Evolutionary conservation across 2,888 invertebrate genomes (phyloP).

Genomic region (Anoncus sp.): DNA sequence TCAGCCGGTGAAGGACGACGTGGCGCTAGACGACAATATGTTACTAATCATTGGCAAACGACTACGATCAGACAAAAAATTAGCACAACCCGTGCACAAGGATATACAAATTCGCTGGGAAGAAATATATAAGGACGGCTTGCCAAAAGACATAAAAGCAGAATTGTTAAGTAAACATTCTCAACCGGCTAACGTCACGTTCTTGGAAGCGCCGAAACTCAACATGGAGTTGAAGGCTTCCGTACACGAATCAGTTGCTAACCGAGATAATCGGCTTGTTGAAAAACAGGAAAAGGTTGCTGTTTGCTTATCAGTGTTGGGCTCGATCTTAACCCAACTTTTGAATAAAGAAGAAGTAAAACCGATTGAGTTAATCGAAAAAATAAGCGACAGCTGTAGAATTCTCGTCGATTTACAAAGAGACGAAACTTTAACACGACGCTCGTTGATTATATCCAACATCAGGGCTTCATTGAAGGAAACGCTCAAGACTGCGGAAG

Average conservation of each 20-base stretch:
- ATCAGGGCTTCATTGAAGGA: constrained; percentile 43
- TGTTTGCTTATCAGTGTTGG: constrained; percentile 39
- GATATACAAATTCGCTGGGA: constrained; percentile 23
- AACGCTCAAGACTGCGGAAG: constrained; percentile 20
- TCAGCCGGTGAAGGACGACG: constrained; percentile 10
- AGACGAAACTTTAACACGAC: constrained; percentile 52
- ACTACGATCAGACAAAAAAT: constrained; percentile 22
- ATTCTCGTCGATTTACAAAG: constrained; percentile 56
- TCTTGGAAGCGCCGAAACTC: constrained; percentile 45
- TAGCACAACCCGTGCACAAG: constrained; percentile 12
- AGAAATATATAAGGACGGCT: constrained; percentile 7
- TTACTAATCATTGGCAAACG: constrained; percentile 19
- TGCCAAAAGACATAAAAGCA: constrained; percentile 14
- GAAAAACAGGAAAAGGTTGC: constrained; percentile 54
- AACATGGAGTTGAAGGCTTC: constrained; percentile 48
- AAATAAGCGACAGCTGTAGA: constrained; percentile 45
- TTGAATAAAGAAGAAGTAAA: constrained; percentile 32
- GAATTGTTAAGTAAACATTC: constrained; percentile 19
- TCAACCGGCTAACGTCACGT: constrained; percentile 32
- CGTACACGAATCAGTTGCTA: constrained; percentile 42
- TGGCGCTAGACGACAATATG: constrained; percentile 11
- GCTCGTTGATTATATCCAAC: constrained; percentile 39
- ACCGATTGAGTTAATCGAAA: constrained; percentile 26
- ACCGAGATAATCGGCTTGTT: constrained; percentile 44
- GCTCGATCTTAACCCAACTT: constrained; percentile 19